These are phyloP conservation scores for Morbakka virulenta DNA, from an alignment of 30 jellyfish, hydroid and myxozoan genomes.

Conservation along the genomic window DNA sequence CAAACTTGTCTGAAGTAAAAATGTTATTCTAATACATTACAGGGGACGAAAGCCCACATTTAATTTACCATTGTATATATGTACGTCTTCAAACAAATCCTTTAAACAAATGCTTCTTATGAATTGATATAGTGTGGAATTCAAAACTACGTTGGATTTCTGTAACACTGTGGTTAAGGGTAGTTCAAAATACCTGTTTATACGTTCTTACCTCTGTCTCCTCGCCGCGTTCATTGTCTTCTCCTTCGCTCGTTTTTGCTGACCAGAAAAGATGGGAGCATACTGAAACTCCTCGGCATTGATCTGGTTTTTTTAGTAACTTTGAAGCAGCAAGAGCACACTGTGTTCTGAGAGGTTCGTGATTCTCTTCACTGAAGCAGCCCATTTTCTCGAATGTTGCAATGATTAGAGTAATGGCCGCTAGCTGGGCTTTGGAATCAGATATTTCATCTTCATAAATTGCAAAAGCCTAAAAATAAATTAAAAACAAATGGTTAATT, in stretches of 20 bases:
- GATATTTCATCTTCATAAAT: constrained; percentile 97
- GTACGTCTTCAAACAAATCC: no score
- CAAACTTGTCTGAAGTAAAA: no score
- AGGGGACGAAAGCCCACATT: no score
- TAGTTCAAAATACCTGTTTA: no score
- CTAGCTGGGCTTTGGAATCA: constrained; percentile 97
- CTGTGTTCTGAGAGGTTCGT: constrained; percentile 98
- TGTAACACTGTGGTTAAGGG: no score
- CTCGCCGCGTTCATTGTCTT: constrained; percentile 76
- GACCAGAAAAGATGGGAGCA: constrained; percentile 99
- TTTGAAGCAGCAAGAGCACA: constrained; percentile 99
- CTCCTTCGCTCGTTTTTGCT: constrained; percentile 88
- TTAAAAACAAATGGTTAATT: neutral
- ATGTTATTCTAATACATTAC: no score
- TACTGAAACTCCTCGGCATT: constrained; percentile 98
- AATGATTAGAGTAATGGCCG: constrained; percentile 94
- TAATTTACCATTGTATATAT: no score
- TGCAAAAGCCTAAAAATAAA: constrained; percentile 86
- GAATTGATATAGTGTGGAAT: no score
- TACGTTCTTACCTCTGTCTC: constrained; percentile 74
- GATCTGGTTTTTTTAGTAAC: constrained; percentile 94
- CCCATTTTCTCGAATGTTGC: constrained; percentile 93
- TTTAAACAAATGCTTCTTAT: no score
- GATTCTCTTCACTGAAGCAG: constrained; percentile 95
- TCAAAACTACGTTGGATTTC: no score